These are phyloP conservation scores for Halictus rubicundus DNA, from an alignment of 1,140 invertebrate species.

Conservation along the genomic window DNA sequence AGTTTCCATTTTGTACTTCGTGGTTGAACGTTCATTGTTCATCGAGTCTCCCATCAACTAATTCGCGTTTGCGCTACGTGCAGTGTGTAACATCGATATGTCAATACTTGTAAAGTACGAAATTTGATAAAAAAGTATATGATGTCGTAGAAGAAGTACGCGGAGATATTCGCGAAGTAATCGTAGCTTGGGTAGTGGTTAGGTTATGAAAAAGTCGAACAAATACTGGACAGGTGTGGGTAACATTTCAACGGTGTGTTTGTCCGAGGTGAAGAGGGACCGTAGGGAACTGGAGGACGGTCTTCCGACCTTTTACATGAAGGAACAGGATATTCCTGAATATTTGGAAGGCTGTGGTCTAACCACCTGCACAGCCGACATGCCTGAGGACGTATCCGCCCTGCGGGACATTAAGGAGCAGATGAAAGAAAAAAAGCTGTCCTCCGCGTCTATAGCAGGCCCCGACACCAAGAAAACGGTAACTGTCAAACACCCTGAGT, in stretches of 20 bases:
- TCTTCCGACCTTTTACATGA: constrained; percentile 73
- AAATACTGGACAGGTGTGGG: constrained; percentile 74
- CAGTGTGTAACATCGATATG: constrained; percentile 67
- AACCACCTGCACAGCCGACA: constrained; percentile 74
- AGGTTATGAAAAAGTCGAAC: constrained; percentile 76
- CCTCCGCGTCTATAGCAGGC: constrained; percentile 86
- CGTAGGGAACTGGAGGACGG: constrained; percentile 66
- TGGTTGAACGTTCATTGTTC: background rate
- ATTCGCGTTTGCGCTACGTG: constrained; percentile 66
- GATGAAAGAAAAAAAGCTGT: constrained; percentile 89
- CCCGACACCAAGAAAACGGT: constrained; percentile 91
- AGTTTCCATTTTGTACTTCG: too few relatives aligned
- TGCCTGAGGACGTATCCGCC: constrained; percentile 73
- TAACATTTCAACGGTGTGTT: constrained; percentile 74
- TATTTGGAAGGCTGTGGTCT: constrained; percentile 78
- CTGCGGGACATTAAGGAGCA: constrained; percentile 69
- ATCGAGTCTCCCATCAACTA: constrained; percentile 10
- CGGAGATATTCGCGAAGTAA: constrained; percentile 26
- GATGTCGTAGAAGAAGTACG: constrained; percentile 47
- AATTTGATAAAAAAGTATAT: constrained; percentile 54
- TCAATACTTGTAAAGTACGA: constrained; percentile 63
- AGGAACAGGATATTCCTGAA: constrained; percentile 79
- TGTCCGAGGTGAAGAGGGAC: constrained; percentile 69
- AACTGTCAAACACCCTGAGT: constrained; percentile 96
- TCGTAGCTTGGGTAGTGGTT: constrained; percentile 25